Base-by-base conservation (phyloP, 2,888 invertebrate genomes). In the Synanthedon tipuliformis region DNA sequence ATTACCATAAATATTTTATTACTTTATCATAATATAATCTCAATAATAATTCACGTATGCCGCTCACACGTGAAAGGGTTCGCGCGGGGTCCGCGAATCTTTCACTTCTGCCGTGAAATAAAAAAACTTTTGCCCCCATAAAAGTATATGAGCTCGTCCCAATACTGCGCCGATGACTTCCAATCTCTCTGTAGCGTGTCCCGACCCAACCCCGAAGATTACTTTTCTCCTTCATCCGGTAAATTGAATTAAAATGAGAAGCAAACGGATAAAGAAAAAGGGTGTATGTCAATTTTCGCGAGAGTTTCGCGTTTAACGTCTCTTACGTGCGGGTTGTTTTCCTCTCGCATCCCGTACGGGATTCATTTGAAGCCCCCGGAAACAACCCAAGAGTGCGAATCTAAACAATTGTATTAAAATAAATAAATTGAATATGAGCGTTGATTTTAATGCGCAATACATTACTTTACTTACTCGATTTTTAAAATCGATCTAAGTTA, bases 231-330 rank as follows among this genome's bases (percentile, higher is more conserved):
- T 74, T 79, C 81, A 84, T 84, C 81, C 81, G 78, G 76, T 80
- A 81, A 82, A 85, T 85, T 85, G 85, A 84, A 84, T 85, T 84
- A 82, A 84, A 85, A 84, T 81, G 81, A 80, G 81, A 79, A 81
- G 78, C 75, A 77, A 83, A 81, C 78, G 78, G 77, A 78, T 78
- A 80, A 80, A 81, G 76, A 77, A 81, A 34, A 81, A 78, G 80
- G 80, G 78, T 76, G 70, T 72, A 69, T 68, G 76, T 68, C 78
- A 77, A 81, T 80, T 81, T 77, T 78, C 76, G 67, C 75, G 62
- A 75, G 71, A 57, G 73, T 75, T 75, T 75, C 66, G 64, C 69
- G 65, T 71, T 74, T 77, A 75, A 76, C 75, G 68, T 70, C 63
- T 61, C 56, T 60, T 61, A 65, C 63, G 66, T 68, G 67, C 59